phyloP scores from a whole-genome alignment of 1,140 invertebrate species.

The Akabosia matsudoensis region DNA sequence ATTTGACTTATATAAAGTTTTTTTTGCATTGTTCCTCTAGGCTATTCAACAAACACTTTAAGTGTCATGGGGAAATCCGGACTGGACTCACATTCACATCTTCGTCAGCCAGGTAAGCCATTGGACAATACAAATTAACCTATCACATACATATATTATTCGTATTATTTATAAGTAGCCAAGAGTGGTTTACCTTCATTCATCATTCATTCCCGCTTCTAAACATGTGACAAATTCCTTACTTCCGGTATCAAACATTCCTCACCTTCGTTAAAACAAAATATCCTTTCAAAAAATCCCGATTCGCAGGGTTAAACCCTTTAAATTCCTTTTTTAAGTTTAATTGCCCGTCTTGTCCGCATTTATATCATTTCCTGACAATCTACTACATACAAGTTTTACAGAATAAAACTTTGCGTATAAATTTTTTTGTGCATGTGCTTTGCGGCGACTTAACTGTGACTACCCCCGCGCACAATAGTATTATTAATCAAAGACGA shows the following conservation, averaged over 20 bases:
- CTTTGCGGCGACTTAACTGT: too few relatives aligned
- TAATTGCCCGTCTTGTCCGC: neutral
- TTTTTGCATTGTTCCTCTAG: slow-evolving; percentile 57
- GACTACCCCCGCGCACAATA: too few relatives aligned
- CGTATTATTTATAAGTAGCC: neutral
- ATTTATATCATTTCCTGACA: neutral
- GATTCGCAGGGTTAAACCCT: too few relatives aligned
- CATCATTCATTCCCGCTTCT: neutral
- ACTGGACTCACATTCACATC: slow-evolving; percentile 75
- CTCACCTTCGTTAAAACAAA: too few relatives aligned
- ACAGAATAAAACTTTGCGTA: too few relatives aligned
- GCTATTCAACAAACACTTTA: slow-evolving; percentile 71
- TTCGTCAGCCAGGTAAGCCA: slow-evolving; percentile 76
- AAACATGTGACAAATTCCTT: neutral
- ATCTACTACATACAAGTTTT: too few relatives aligned
- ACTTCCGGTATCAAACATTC: neutral
- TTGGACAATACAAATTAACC: neutral
- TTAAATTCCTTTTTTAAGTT: neutral
- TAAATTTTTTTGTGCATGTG: too few relatives aligned
- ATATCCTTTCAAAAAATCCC: too few relatives aligned
- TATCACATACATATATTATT: too few relatives aligned
- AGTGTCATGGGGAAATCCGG: slow-evolving; percentile 68
- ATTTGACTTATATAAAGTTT: slow-evolving; percentile 22
- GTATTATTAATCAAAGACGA: slow-evolving; percentile 13
- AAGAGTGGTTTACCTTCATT: neutral